Percentiles rank a stretch among this genome's conserved stretches.
Evolutionary conservation across 2,113 vertebrate species (phyloP).

Genomic region (Columba livia): DNA sequence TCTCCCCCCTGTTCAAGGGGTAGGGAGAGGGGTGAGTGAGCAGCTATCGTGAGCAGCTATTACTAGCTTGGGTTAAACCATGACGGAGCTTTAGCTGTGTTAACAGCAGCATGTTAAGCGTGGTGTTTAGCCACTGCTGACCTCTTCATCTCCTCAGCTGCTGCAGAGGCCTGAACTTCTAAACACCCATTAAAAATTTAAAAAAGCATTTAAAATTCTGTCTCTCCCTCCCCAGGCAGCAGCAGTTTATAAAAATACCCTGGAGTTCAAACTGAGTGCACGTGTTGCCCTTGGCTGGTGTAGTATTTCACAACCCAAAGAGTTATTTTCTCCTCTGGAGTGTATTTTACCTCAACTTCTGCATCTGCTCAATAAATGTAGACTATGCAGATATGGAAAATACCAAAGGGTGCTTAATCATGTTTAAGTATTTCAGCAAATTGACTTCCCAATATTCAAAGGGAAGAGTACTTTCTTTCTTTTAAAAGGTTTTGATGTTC

Average conservation of each 20-base stretch:
- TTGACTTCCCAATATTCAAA: not conserved
- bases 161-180: not conserved
- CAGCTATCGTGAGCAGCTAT: too few species aligned
- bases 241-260: not conserved
- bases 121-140: not conserved
- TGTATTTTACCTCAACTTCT: not conserved
- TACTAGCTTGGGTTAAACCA: too few species aligned
- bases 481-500: not conserved
- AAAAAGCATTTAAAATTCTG: not conserved
- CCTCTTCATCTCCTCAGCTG: not conserved
- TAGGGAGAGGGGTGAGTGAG: too few species aligned
- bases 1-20: too few species aligned
- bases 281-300: not conserved
- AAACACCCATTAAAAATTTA: not conserved
- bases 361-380: not conserved
- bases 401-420: not conserved
- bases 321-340: not conserved
- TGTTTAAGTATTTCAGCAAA: not conserved
- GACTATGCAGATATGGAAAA: not conserved
- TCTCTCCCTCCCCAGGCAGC: not conserved
- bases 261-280: not conserved
- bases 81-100: not conserved
- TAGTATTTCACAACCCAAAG: not conserved
- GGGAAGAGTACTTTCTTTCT: not conserved
- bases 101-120: not conserved